Evolutionary conservation across 2,113 vertebrate species (phyloP), one percentile per base, ranked within the genome.

Genomic region (Semnornis frantzii): DNA sequence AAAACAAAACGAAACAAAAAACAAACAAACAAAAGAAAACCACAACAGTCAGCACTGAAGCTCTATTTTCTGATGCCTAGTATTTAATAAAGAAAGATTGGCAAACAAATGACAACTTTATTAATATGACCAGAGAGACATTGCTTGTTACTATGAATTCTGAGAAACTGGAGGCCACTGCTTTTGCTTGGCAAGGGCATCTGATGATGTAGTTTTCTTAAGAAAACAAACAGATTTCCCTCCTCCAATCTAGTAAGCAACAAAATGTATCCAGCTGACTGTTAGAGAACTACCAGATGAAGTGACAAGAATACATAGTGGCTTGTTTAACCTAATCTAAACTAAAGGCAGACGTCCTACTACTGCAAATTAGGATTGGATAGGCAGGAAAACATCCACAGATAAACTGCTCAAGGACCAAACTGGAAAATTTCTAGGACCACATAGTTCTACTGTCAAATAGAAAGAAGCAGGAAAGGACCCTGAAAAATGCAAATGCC

Each of bases 21-120:
- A 69, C 25, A 39, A 79, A 69, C 25, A 39, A 82, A 39, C 11
- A 57, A 30, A 69, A 63, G 21, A 44, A 69, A 82, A 75, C 7
- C 39, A 87, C 46, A 89, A 37, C 4, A 72, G 81, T 93, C 83
- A 97, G 80, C 94, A 80, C 28, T 81, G n/a, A 85, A 69, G 63
- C 60, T 74, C 62, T 77, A 6, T 10, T 85, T 90, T 60, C 46
- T n/a, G 5, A 62, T 52, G 54, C 34, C 33, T 52, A 69, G 16
- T 48, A 71, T 84, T 89, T 89, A 84, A 87, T 37, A 33, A 78
- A 58, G 44, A 54, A 77, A 81, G 57, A 90, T 3, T 65, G 65
- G 76, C 89, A 91, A 94, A 69, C 28, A 69, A 79, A 39, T 78
- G 76, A 91, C 82, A 93, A 48, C 33, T 84, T 94, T 92, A 94